Evolutionary conservation across 2,113 vertebrate species (phyloP).

Genomic region (Caloenas nicobarica): DNA sequence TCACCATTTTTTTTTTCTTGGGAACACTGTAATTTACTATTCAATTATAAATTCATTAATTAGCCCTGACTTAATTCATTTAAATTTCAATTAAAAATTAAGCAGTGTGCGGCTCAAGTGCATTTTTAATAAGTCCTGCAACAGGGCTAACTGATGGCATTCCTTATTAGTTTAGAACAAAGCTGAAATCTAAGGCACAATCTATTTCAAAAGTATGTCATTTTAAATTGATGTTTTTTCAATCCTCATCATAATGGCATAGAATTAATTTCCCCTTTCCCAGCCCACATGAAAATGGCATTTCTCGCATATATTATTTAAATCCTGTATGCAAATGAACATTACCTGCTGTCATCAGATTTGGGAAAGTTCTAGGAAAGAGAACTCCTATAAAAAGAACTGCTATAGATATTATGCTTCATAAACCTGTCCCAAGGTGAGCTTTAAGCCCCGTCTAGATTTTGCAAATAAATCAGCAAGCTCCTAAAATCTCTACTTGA

Average conservation of each 20-base stretch:
- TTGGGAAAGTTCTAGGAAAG: conserved; percentile 40
- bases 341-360: conserved; percentile 45
- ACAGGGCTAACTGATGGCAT: conserved; percentile 62
- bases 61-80: conserved; percentile 77
- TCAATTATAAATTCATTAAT: conserved; percentile 74
- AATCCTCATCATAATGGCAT: conserved; percentile 16
- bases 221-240: conserved; percentile 59
- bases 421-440: not conserved
- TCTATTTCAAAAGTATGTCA: conserved; percentile 56
- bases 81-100: conserved; percentile 77
- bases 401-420: not conserved
- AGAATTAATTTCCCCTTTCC: conserved; percentile 33
- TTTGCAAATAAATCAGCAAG: not conserved
- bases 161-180: conserved; percentile 64
- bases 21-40: conserved; percentile 70
- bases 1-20: conserved; percentile 53
- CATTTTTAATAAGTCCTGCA: conserved; percentile 66
- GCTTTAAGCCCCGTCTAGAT: not conserved
- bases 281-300: conserved; percentile 9
- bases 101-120: conserved; percentile 52
- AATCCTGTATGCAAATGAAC: conserved; percentile 29
- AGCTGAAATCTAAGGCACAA: conserved; percentile 56
- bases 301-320: conserved; percentile 14
- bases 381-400: not conserved
- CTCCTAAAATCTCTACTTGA: not conserved